Evolutionary conservation across 2,888 invertebrate species (phyloP).

Genomic region (Ceramica pisi): DNA sequence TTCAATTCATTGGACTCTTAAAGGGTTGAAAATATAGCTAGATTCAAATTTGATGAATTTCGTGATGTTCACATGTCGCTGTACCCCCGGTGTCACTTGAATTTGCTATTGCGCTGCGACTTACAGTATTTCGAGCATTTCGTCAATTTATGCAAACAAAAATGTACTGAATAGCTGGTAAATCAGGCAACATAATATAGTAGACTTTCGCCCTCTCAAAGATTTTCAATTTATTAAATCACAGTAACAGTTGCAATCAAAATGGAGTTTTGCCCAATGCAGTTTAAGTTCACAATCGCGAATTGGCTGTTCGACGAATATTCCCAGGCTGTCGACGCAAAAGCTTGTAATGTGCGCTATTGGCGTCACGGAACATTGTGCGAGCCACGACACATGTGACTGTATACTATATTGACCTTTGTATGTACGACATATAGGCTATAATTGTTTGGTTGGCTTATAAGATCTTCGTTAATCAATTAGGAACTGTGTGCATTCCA

Average conservation of each 20-base stretch:
- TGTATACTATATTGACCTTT: conserved; percentile 28
- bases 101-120: too few species aligned
- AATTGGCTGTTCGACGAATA: conserved; percentile 33
- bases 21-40: too few species aligned
- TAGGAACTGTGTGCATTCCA: conserved; percentile 11
- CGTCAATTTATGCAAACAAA: too few species aligned
- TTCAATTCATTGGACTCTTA: neutral
- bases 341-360: conserved; percentile 49
- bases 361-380: conserved; percentile 56
- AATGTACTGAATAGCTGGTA: too few species aligned
- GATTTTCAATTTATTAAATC: neutral
- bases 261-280: neutral
- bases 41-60: too few species aligned
- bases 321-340: conserved; percentile 39
- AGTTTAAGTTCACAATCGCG: conserved; percentile 1
- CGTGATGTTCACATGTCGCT: too few species aligned
- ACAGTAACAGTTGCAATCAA: neutral
- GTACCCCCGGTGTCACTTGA: too few species aligned
- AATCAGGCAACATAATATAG: neutral
- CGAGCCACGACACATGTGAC: conserved; percentile 38
- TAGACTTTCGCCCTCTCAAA: neutral
- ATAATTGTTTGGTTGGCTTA: conserved; percentile 7
- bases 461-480: neutral
- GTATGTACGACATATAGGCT: conserved; percentile 1
- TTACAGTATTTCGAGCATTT: too few species aligned